phyloP scores from a whole-genome alignment of 2,888 invertebrate species.

The Tenthredo scrophulariae region DNA sequence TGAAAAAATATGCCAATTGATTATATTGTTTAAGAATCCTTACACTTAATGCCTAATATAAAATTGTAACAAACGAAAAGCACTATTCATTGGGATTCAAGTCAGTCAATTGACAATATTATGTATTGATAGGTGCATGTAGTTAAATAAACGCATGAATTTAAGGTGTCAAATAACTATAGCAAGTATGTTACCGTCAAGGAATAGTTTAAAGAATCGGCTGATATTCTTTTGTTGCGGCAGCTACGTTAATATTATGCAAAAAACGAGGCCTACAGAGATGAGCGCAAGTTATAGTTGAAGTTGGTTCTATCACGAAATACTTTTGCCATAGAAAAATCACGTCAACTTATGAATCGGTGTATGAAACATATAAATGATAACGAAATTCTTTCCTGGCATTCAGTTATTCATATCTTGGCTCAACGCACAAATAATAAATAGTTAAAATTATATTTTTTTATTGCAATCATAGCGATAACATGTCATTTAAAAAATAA shows the following conservation, averaged over 20 bases:
- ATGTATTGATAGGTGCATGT: background rate
- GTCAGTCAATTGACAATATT: conserved; percentile 25
- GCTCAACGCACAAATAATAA: conserved; percentile 18
- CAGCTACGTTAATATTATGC: background rate
- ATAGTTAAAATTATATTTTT: conserved; percentile 28
- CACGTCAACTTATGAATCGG: background rate
- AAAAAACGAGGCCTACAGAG: background rate
- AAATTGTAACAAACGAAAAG: conserved; percentile 13
- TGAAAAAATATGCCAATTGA: background rate
- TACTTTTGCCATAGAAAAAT: conserved; percentile 18
- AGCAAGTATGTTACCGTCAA: conserved; percentile 1
- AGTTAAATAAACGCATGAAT: background rate
- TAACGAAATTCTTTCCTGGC: background rate
- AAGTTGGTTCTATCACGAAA: background rate
- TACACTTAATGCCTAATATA: conserved; percentile 26
- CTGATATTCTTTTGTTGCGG: conserved; percentile 17
- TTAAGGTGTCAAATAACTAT: background rate
- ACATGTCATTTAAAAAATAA: conserved; percentile 2
- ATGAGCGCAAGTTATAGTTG: background rate
- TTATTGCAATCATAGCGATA: conserved; percentile 29
- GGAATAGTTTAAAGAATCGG: background rate
- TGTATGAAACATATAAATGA: background rate
- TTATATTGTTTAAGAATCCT: background rate
- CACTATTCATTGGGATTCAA: background rate
- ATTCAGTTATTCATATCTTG: conserved; percentile 25